Evolutionary conservation across 2,888 invertebrate genomes (phyloP).

Genomic region (Hypsopygia costalis): DNA sequence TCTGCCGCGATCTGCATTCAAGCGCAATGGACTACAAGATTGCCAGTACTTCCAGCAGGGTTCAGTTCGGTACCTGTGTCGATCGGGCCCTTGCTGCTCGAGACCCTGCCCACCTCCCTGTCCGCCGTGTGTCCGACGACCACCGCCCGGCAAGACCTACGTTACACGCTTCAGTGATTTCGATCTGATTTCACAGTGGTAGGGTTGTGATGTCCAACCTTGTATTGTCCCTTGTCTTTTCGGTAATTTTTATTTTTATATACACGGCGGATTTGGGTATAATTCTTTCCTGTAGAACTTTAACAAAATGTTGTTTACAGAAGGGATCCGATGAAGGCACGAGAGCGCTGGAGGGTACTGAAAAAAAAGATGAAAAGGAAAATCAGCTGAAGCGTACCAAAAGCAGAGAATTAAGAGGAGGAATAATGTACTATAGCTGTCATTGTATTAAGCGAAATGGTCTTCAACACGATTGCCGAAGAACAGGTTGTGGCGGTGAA

Average conservation of each 20-base stretch:
- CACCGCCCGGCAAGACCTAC: slow-evolving; percentile 72
- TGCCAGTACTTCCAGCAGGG: slow-evolving; percentile 76
- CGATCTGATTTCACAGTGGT: slow-evolving; percentile 71
- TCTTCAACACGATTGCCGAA: slow-evolving; percentile 80
- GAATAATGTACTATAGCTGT: slow-evolving; percentile 78
- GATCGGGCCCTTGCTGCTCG: slow-evolving; percentile 49
- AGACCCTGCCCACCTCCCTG: slow-evolving; percentile 61
- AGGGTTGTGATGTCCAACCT: slow-evolving; percentile 34
- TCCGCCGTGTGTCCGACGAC: slow-evolving; percentile 71
- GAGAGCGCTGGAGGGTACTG: slow-evolving; percentile 48
- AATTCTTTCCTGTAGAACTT: slow-evolving; percentile 6
- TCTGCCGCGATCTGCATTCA: slow-evolving; percentile 75
- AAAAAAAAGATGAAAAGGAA: slow-evolving; percentile 67
- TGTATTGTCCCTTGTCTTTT: slow-evolving; percentile 23
- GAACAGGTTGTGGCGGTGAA: slow-evolving; percentile 75
- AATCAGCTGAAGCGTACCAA: slow-evolving; percentile 67
- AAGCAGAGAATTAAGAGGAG: slow-evolving; percentile 77
- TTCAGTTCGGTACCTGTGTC: slow-evolving; percentile 72
- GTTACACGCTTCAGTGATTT: slow-evolving; percentile 74
- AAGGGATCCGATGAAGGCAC: slow-evolving; percentile 41
- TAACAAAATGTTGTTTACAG: slow-evolving; percentile 36
- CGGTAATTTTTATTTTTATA: slow-evolving; percentile 49
- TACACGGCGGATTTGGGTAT: slow-evolving; percentile 54
- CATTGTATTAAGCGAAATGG: slow-evolving; percentile 82
- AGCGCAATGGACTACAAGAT: slow-evolving; percentile 75